Percentiles rank a stretch among this genome's conserved stretches.
These are phyloP conservation scores for Oryzias woworae DNA, from an alignment of 2,113 vertebrate genomes.

Conservation along the genomic window DNA sequence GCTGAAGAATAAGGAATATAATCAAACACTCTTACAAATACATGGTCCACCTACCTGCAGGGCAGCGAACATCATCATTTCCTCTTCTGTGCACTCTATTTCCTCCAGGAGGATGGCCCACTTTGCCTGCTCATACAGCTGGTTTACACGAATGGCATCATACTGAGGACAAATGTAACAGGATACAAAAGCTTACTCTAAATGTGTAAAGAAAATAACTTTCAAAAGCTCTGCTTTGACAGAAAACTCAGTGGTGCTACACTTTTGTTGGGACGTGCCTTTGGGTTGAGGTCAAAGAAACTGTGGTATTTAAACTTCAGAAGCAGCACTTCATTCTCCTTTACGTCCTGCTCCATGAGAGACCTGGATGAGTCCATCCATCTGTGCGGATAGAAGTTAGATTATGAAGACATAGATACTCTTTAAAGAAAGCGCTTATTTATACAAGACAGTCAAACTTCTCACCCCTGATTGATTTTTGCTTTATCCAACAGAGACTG, in stretches of 20 bases:
- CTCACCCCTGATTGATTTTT: slow-evolving; percentile 99
- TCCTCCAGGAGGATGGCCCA: slow-evolving; percentile 99
- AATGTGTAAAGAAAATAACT: no score
- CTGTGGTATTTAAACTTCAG: slow-evolving; percentile 99
- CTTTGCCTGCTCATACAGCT: slow-evolving; percentile 96
- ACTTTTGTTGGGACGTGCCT: slow-evolving; percentile 77
- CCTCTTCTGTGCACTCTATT: slow-evolving; percentile 98
- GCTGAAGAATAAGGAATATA: slow-evolving; percentile 21
- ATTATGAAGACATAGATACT: neutral
- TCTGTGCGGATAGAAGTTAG: slow-evolving; percentile 67
- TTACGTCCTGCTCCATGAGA: slow-evolving; percentile 98
- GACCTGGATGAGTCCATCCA: slow-evolving; percentile 98
- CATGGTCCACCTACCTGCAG: slow-evolving; percentile 83
- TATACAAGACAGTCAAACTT: slow-evolving; percentile 9
- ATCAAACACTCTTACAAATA: slow-evolving; percentile 16
- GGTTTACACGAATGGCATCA: slow-evolving; percentile 97
- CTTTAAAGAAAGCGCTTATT: neutral
- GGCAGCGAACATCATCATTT: slow-evolving; percentile 99
- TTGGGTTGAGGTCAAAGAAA: slow-evolving; percentile 99
- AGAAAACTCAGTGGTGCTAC: neutral
- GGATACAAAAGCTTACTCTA: no score
- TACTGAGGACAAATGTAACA: slow-evolving; percentile 79
- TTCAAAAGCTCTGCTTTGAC: no score
- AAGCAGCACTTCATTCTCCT: slow-evolving; percentile 95
- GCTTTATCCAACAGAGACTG: slow-evolving; percentile 97